A percentile compares a stretch with the other conserved stretches of the same genome.
phyloP scores from a whole-genome alignment of 1,140 invertebrate genomes.

The Anadara kagoshimensis region DNA sequence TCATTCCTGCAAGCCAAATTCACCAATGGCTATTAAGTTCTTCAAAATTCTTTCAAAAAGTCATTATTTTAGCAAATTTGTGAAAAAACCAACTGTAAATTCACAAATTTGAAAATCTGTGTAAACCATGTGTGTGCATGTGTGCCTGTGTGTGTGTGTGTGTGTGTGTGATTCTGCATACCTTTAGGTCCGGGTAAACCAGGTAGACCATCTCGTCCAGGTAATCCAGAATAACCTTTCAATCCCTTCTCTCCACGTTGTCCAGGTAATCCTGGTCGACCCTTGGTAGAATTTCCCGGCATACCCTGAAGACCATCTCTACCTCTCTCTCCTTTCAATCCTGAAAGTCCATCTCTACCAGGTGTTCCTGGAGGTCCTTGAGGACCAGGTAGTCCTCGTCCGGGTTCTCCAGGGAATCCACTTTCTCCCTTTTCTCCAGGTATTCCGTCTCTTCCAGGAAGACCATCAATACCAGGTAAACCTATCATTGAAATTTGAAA shows the following conservation, averaged over 20 bases:
- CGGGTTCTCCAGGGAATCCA: conserved; percentile 44
- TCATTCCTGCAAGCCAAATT: too few species aligned
- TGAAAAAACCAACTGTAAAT: too few species aligned
- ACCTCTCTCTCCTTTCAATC: conserved; percentile 59
- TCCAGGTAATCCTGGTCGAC: conserved; percentile 44
- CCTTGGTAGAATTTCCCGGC: conserved; percentile 53
- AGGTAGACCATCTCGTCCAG: conserved; percentile 57
- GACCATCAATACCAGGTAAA: conserved; percentile 50
- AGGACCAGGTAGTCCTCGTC: conserved; percentile 40
- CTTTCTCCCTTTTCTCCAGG: conserved; percentile 44
- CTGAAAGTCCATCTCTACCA: conserved; percentile 57
- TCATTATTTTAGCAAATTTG: too few species aligned
- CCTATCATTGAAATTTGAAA: conserved; percentile 39
- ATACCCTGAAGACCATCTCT: conserved; percentile 52
- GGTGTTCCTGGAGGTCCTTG: conserved; percentile 51
- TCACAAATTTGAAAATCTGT: too few species aligned
- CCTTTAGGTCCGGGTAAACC: conserved; percentile 61
- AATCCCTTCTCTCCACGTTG: conserved; percentile 57
- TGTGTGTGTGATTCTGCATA: conserved; percentile 5
- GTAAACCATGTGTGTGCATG: too few species aligned
- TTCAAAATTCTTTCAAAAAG: too few species aligned
- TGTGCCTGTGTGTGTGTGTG: too few species aligned
- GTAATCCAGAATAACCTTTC: conserved; percentile 48
- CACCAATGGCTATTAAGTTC: too few species aligned
- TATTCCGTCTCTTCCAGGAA: conserved; percentile 39